Evolutionary conservation across 2,888 invertebrate genomes (phyloP).

Genomic region (Seira sanloemensis): DNA sequence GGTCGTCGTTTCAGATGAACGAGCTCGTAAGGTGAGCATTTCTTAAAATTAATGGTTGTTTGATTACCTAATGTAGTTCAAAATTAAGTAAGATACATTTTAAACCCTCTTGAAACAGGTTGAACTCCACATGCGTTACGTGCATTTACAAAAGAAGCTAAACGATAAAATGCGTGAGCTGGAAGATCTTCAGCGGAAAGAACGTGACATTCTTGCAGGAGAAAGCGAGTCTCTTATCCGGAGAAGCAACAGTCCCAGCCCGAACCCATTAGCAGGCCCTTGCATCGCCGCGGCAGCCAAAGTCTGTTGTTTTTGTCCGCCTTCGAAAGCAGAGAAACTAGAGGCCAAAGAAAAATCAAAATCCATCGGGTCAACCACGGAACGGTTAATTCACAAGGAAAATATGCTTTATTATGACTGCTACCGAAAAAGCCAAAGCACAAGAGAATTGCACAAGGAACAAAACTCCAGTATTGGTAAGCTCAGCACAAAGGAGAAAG

Average conservation of each 20-base stretch:
- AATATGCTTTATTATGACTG: constrained; percentile 68
- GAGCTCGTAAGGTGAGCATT: constrained; percentile 90
- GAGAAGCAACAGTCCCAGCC: constrained; percentile 50
- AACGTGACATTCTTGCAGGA: constrained; percentile 82
- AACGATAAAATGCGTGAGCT: constrained; percentile 90
- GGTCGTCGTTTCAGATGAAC: constrained; percentile 97
- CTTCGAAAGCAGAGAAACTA: constrained; percentile 52
- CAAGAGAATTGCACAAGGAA: constrained; percentile 65
- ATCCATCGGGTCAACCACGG: constrained; percentile 62
- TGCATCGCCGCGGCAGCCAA: constrained; percentile 67
- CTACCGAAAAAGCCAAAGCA: constrained; percentile 72
- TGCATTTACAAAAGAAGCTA: constrained; percentile 89
- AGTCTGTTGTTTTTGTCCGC: constrained; percentile 73
- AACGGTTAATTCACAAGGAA: constrained; percentile 50
- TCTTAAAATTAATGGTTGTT: not conserved
- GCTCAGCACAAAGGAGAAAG: constrained; percentile 39
- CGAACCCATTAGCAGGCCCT: constrained; percentile 63
- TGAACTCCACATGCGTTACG: constrained; percentile 93
- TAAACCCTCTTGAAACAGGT: constrained; percentile 79
- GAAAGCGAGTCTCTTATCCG: constrained; percentile 59
- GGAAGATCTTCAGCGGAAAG: constrained; percentile 87
- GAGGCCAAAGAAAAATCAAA: constrained; percentile 71
- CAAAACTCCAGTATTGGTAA: constrained; percentile 51
- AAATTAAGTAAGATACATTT: not conserved
- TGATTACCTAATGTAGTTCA: not conserved